These are phyloP conservation scores for Bombylius major DNA, from an alignment of 2,888 invertebrate genomes.

Conservation along the genomic window DNA sequence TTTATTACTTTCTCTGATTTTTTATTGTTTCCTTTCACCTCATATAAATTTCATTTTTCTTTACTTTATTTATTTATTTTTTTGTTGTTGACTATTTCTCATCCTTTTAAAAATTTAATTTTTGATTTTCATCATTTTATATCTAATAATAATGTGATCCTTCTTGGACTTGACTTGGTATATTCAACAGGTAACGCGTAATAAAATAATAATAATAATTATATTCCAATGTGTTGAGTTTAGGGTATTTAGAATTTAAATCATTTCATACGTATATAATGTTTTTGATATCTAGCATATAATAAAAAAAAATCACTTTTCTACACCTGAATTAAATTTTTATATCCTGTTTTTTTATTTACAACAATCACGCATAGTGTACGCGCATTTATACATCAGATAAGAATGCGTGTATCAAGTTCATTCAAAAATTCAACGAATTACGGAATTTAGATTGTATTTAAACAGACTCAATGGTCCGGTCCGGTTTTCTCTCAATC, in stretches of 20 bases:
- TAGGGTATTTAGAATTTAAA: too few species aligned
- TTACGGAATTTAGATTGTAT: neutral
- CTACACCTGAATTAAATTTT: too few species aligned
- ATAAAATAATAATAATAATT: too few species aligned
- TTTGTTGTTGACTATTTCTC: slow-evolving; percentile 1
- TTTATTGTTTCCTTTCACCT: slow-evolving; percentile 15
- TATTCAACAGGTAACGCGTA: too few species aligned
- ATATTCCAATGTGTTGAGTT: too few species aligned
- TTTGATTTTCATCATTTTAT: neutral
- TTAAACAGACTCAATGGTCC: neutral
- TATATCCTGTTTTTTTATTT: too few species aligned
- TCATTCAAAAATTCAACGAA: neutral
- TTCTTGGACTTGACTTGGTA: neutral
- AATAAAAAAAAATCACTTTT: too few species aligned
- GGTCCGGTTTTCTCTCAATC: neutral
- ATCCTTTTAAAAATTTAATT: neutral
- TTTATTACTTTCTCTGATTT: slow-evolving; percentile 16
- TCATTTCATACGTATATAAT: too few species aligned
- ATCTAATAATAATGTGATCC: neutral
- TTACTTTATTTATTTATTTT: too few species aligned
- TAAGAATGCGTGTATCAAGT: neutral
- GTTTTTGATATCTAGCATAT: too few species aligned
- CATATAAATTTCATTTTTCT: slow-evolving; percentile 1
- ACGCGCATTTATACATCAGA: too few species aligned
- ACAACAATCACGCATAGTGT: too few species aligned